Evolutionary conservation across 1,140 invertebrate species (phyloP), one percentile per base, ranked within the genome.

Genomic region (Anastrepha obliqua): DNA sequence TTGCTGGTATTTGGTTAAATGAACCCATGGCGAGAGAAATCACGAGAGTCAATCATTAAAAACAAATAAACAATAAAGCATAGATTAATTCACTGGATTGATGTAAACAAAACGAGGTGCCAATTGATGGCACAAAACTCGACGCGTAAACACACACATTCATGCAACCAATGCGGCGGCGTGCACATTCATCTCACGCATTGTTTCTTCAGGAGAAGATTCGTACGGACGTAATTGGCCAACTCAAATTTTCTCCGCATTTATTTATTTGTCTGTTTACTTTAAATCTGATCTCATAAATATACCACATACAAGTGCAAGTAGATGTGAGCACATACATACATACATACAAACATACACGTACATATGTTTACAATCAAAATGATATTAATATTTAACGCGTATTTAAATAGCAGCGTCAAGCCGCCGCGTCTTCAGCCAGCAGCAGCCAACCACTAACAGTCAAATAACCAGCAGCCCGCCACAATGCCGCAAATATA

Each of bases 351-450:
- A 67, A 11, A 42, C 39, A 29, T 42, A 67, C 1, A 67, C n/a
- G 44, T 44, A 74, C 51, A 55, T 55, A 8, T 55, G 51, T 55
- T 55, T 3, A 55, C 74, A 81, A 81, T 81, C 44, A 55, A 55
- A n/a, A 81, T 51, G 47, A 81, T 81, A 81, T 44, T 74, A 81
- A 81, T 17, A 81, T 81, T 81, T 81, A 20, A 81, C 55, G 44
- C 55, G 74, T 81, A 29, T 81, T 81, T 81, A 81, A 81, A 81
- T 81, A 20, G 47, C 47, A 81, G 74, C 74, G 74, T 55, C 74
- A n/a, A 55, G 11, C 47, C 47, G 74, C 47, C 74, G 74, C 74
- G 74, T 58, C 74, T 55, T n/a, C 74, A 81, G n/a, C 11, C 47
- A 47, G 2, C 65, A 44, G 1, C 70, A 51, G 2, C n/a, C 42